Base-by-base conservation (phyloP, 2,888 invertebrate species). In the Hypomecis punctinalis region DNA sequence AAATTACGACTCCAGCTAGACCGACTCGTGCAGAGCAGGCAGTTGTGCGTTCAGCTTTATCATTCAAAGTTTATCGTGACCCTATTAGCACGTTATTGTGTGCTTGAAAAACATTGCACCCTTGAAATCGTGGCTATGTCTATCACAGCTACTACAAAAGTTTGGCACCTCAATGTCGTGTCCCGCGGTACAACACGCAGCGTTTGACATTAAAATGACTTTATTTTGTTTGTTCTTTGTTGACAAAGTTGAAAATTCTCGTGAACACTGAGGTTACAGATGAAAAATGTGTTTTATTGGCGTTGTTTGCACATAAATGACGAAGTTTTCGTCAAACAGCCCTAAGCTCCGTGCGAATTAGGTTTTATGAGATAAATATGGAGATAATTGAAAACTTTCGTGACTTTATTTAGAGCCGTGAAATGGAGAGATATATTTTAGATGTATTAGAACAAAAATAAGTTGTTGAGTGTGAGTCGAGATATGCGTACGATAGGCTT, bases 151-250 rank as follows among this genome's bases (percentile, higher is more conserved):
- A 51, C 58, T 59, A 60, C 64, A 56, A 61, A 58, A 63, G 54
- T 63, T 61, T 52, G 64, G 10, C 57, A 58, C 61, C 54, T 61
- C 66, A 66, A 66, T 54, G 57, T 61, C 61, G 40, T 58, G 61
- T 54, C 48, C 48, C 61, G 23, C 53, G 46, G 35, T 48, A 49
- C 49, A 54, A 57, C 66, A 61, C 66, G 66, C 61, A 61, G 54
- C 55, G 43, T 58, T 61, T 45, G 66, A 58, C 58, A 66, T 61
- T 57, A 61, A 66, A 61, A 61, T 58, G 57, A 61, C 54, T 66
- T 66, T 61, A 65, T 65, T 60, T 65, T 61, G 65, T 65, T 66
- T 66, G 65, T 61, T 54, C 56, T 58, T 66, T 57, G 54, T 66
- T 58, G 61, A 66, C 64, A 56, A 56, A 36, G 63, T 63, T 63